Evolutionary conservation across 64 coral and sea anemone genomes (phyloP), one percentile per base, ranked within the genome.

Genomic region (Porites lutea): DNA sequence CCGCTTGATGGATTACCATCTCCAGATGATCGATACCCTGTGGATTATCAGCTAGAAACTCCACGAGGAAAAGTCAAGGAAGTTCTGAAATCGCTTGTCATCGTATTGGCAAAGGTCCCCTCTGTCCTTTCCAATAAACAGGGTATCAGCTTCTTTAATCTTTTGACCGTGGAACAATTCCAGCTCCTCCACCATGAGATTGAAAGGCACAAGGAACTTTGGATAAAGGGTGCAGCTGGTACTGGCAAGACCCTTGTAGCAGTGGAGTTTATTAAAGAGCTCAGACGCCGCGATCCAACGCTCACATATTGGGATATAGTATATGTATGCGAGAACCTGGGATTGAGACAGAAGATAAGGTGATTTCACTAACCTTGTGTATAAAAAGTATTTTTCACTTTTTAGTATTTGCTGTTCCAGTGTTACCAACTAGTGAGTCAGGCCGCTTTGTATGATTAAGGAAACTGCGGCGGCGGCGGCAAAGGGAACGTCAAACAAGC

Each of bases 151-250:
- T 45, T 81, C 4, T 27, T 62, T 6, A 61, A 62, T 4, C 57
- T 81, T 1, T 11, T 81, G 20, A 81, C 78, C 2, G 21, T 27
- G 55, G 78, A 81, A 15, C 78, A 81, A 19, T 81, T 81, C 27
- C 2, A 62, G 16, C 27, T 81, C 1, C 2, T 81, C 2, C 1
- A 81, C n/a, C 8, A 81, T 1, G 20, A 81, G 16, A 63, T 81
- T 63, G 0, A 81, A 13, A 13, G 3, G 1, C 8, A 7, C 22
- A 21, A 23, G 6, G 78, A 81, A 43, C 8, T 81, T 11, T 81
- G 78, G 78, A 16, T 81, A 5, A 81, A 62, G 2, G 78, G 78
- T 62, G 55, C 12, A 20, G 55, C 78, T 45, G 78, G 78, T 2
- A 81, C 78, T 46, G 78, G 78, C 6, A 81, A 81, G 13, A 81